Percentiles rank a stretch among this genome's conserved stretches.
phyloP scores from a whole-genome alignment of 2,888 invertebrate species.

The Callosobruchus maculatus region DNA sequence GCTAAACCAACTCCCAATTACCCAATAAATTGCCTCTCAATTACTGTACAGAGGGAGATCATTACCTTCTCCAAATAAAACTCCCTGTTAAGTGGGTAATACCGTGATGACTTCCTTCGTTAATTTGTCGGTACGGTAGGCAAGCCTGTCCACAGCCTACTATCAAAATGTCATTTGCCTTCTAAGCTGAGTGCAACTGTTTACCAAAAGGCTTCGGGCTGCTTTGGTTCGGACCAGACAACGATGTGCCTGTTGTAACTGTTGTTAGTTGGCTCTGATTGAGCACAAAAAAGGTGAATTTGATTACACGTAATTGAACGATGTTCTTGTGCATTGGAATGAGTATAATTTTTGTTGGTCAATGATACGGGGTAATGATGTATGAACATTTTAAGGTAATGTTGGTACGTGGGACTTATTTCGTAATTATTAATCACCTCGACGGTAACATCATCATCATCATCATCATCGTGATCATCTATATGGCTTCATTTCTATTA shows the following conservation, averaged over 20 bases:
- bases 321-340: not conserved
- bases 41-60: conserved; percentile 3
- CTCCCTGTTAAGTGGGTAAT: conserved; percentile 27
- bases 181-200: conserved; percentile 1
- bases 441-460: not conserved
- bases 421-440: not conserved
- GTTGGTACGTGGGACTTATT: not conserved
- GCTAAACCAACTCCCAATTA: not conserved
- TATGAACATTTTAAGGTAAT: not conserved
- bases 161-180: conserved; percentile 38
- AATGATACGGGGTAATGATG: not conserved
- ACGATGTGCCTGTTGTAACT: not conserved
- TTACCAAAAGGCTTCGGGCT: not conserved
- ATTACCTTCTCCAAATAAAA: conserved; percentile 9
- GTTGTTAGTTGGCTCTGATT: not conserved
- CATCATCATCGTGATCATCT: too few relatives aligned
- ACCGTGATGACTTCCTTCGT: conserved; percentile 30
- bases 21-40: not conserved
- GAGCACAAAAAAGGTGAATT: not conserved
- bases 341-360: not conserved
- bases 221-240: not conserved
- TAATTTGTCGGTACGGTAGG: conserved; percentile 23
- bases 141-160: conserved; percentile 18
- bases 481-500: too few relatives aligned
- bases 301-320: not conserved